Conservation (phyloP, 2,113 vertebrate species). For the Microcebus lehilahytsara region DNA sequence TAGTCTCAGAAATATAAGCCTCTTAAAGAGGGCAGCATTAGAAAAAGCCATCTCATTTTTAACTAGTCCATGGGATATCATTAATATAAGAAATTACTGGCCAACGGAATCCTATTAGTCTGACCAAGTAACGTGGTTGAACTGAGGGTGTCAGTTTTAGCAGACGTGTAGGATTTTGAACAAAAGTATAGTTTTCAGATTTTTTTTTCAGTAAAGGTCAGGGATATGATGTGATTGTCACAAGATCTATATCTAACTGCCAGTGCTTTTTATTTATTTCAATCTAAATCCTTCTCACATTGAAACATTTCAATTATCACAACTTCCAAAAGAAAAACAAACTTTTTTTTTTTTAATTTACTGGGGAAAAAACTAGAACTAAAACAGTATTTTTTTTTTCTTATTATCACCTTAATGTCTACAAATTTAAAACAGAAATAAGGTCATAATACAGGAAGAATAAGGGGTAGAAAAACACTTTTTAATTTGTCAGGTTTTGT, state of each 20-base stretch:
- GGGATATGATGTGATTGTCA: neutral
- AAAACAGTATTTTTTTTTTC: neutral
- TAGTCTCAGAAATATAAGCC: neutral
- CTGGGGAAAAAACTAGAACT: neutral
- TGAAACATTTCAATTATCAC: neutral
- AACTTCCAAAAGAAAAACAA: neutral
- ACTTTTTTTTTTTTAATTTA: neutral
- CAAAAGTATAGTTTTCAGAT: neutral
- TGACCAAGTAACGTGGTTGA: neutral
- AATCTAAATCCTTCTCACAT: neutral
- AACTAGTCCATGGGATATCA: neutral
- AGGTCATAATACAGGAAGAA: neutral
- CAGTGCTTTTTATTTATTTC: conserved; percentile 8
- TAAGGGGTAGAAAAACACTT: neutral
- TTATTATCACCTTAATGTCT: neutral
- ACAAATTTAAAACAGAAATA: conserved; percentile 17
- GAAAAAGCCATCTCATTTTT: neutral
- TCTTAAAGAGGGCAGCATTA: neutral
- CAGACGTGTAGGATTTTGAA: neutral
- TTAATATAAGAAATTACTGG: neutral
- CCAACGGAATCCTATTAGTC: neutral
- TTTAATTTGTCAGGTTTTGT: neutral
- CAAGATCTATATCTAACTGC: neutral
- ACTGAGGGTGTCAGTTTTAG: neutral
- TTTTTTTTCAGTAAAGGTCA: neutral